Percentiles rank a stretch among this genome's conserved stretches.
Conservation (phyloP, 2,888 invertebrate species). For the Pyrochroa serraticornis region DNA sequence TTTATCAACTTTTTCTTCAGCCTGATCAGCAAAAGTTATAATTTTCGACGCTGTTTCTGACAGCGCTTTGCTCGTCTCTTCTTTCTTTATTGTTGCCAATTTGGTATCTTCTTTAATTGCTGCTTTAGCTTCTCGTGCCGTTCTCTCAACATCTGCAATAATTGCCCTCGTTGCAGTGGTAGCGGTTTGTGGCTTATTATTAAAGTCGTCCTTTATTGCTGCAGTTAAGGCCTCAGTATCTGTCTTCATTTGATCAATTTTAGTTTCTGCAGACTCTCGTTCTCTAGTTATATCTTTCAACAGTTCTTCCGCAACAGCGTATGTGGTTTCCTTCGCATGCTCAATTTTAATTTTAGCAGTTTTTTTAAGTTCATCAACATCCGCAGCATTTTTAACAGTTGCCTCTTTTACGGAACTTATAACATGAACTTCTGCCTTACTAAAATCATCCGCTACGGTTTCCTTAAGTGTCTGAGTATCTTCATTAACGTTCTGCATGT, state of each 20-base stretch:
- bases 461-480: slow-evolving; percentile 11
- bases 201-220: too few relatives aligned
- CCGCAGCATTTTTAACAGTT: neutral
- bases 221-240: too few relatives aligned
- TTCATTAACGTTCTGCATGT: slow-evolving; percentile 23
- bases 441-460: slow-evolving; percentile 4
- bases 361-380: neutral
- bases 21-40: neutral
- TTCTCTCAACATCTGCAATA: too few relatives aligned
- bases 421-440: slow-evolving; percentile 31
- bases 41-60: neutral
- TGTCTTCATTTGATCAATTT: too few relatives aligned
- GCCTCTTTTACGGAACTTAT: slow-evolving; percentile 13
- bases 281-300: too few relatives aligned
- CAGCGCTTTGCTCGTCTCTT: neutral
- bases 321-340: neutral
- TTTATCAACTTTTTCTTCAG: neutral
- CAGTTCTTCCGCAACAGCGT: neutral
- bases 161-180: too few relatives aligned
- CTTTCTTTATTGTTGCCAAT: neutral
- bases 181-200: too few relatives aligned
- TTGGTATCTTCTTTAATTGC: neutral
- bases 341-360: neutral
- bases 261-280: too few relatives aligned
- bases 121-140: neutral